These are phyloP conservation scores for Danio kyathit DNA, from an alignment of 2,797 vertebrate species.

Conservation along the genomic window DNA sequence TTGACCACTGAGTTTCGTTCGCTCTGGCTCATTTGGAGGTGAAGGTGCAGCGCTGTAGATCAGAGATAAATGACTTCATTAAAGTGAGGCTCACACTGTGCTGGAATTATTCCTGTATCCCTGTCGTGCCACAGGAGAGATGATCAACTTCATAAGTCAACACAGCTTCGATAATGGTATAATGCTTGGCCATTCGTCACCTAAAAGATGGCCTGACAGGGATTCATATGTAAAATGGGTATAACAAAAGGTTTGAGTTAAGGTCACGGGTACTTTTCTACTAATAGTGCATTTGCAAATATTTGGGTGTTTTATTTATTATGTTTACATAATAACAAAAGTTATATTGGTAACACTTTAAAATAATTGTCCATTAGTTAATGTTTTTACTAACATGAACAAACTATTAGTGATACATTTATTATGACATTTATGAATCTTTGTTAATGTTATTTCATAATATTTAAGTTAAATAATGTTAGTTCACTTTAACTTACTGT, in stretches of 20 bases:
- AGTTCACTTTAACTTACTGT: no score
- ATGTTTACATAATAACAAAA: no score
- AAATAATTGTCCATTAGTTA: no score
- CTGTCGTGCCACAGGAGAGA: constrained; percentile 72
- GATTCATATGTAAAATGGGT: constrained; percentile 43
- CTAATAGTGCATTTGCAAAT: not conserved
- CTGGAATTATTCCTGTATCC: constrained; percentile 73
- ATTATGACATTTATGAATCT: no score
- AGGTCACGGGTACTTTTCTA: not conserved
- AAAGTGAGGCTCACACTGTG: constrained; percentile 74
- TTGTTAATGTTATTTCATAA: no score
- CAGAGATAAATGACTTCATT: constrained; percentile 84
- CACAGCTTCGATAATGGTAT: constrained; percentile 70
- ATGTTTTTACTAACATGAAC: no score
- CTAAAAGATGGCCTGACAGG: constrained; percentile 56
- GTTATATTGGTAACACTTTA: no score
- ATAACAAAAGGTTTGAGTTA: not conserved
- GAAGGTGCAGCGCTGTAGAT: constrained; percentile 73
- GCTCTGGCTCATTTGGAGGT: constrained; percentile 41
- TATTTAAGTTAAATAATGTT: no score
- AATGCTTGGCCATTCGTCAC: constrained; percentile 58
- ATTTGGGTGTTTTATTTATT: not conserved
- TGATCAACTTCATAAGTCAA: constrained; percentile 82
- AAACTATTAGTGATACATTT: no score
- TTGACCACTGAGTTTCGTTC: constrained; percentile 49